Evolutionary conservation across 2,797 vertebrate species (phyloP).

Genomic region (Cirrhinus mrigala): DNA sequence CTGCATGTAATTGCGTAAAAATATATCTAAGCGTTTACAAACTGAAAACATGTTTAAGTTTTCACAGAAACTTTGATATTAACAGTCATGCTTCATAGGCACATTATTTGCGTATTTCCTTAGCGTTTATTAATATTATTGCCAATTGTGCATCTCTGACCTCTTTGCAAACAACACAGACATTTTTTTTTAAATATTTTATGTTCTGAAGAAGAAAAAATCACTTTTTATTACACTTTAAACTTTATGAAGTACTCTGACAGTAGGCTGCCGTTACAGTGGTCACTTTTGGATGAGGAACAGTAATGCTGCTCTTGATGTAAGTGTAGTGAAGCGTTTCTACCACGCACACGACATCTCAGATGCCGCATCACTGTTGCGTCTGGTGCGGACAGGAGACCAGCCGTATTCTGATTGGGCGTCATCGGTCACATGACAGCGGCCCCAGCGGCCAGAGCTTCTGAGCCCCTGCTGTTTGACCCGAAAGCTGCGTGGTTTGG

Average conservation of each 20-base stretch:
- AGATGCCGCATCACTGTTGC: conserved; percentile 82
- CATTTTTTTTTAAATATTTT: background rate
- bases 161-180: no score
- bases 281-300: background rate
- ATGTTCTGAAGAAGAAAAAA: background rate
- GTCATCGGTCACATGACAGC: conserved; percentile 68
- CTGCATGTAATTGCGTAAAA: background rate
- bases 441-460: conserved; percentile 62
- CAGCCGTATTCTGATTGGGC: conserved; percentile 80
- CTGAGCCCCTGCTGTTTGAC: conserved; percentile 72
- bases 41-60: no score
- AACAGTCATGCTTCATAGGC: no score
- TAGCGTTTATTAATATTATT: no score
- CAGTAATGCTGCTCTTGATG: background rate
- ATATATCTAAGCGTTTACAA: no score
- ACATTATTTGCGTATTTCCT: no score
- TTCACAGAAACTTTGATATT: no score
- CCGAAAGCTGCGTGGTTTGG: conserved; percentile 77
- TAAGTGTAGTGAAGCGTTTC: background rate
- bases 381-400: conserved; percentile 74
- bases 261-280: background rate
- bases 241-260: background rate
- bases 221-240: background rate
- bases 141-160: no score
- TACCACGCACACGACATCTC: conserved; percentile 86